phyloP scores from a whole-genome alignment of 1,140 invertebrate genomes.

The Chironomus tepperi region DNA sequence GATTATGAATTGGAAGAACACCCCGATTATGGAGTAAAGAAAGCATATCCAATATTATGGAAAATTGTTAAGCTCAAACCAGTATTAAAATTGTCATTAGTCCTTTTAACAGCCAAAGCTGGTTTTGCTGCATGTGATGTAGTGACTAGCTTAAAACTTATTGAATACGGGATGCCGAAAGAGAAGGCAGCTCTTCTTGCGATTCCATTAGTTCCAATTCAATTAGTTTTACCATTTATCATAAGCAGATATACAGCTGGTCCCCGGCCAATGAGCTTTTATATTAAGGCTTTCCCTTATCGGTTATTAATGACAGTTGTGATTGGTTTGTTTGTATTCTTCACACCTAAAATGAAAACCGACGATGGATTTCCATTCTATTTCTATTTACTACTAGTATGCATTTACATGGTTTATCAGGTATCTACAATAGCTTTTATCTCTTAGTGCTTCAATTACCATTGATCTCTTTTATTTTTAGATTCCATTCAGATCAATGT shows the following conservation, averaged over 20 bases:
- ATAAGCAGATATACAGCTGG: slow-evolving; percentile 70
- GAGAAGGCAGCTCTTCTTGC: slow-evolving; percentile 83
- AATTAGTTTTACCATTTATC: slow-evolving; percentile 78
- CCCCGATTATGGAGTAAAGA: slow-evolving; percentile 44
- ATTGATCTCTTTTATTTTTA: background rate
- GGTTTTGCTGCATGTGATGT: slow-evolving; percentile 88
- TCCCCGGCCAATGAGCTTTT: slow-evolving; percentile 72
- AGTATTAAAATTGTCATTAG: slow-evolving; percentile 62
- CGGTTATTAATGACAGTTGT: slow-evolving; percentile 50
- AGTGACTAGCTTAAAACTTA: slow-evolving; percentile 82
- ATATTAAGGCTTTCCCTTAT: slow-evolving; percentile 76
- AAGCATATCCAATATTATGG: slow-evolving; percentile 72
- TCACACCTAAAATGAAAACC: background rate
- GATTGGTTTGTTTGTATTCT: background rate
- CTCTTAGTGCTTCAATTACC: background rate
- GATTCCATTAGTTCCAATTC: slow-evolving; percentile 81
- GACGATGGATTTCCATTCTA: slow-evolving; percentile 57
- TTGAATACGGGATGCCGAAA: slow-evolving; percentile 86
- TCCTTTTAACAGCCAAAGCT: slow-evolving; percentile 79
- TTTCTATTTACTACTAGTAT: slow-evolving; percentile 72
- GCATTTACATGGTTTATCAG: slow-evolving; percentile 83
- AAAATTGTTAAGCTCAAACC: slow-evolving; percentile 72
- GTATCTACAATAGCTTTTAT: slow-evolving; percentile 44
- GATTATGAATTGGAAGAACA: background rate
- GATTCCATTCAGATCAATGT: slow-evolving; percentile 47